A percentile compares a stretch with the other conserved stretches of the same genome.
Evolutionary conservation across 2,113 vertebrate genomes (phyloP).

Genomic region (Lampris megalopsis): DNA sequence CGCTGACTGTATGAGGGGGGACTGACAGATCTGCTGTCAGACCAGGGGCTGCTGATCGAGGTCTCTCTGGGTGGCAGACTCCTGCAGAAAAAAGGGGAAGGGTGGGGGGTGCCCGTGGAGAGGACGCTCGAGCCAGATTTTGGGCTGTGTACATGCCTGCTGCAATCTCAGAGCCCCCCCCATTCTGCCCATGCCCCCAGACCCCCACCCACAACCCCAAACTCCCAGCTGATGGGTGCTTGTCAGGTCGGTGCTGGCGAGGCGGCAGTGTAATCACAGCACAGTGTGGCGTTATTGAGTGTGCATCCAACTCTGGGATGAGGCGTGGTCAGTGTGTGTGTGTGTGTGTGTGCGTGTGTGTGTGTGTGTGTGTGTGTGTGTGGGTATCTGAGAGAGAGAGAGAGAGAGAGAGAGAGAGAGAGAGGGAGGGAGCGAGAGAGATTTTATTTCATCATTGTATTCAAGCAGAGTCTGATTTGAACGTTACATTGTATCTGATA

Average conservation of each 20-base stretch:
- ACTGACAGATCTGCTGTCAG: constrained; percentile 85
- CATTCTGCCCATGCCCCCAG: not conserved
- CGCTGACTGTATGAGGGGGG: constrained; percentile 76
- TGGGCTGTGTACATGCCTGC: constrained; percentile 17
- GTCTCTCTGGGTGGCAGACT: constrained; percentile 82
- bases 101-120: constrained; percentile 58
- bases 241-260: constrained; percentile 67
- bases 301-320: constrained; percentile 15
- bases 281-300: constrained; percentile 23
- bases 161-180: constrained; percentile 24
- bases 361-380: constrained; percentile 9
- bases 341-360: constrained; percentile 1
- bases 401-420: too few species aligned
- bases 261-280: constrained; percentile 42
- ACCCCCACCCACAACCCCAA: not conserved
- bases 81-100: constrained; percentile 49
- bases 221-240: constrained; percentile 61
- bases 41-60: constrained; percentile 76
- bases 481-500: too few species aligned
- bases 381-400: not conserved
- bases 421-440: too few species aligned
- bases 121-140: constrained; percentile 46
- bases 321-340: constrained; percentile 1
- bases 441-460: too few species aligned
- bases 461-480: too few species aligned